Base-by-base conservation (phyloP, 2,113 vertebrate genomes). In the Ariopsis seemanni region DNA sequence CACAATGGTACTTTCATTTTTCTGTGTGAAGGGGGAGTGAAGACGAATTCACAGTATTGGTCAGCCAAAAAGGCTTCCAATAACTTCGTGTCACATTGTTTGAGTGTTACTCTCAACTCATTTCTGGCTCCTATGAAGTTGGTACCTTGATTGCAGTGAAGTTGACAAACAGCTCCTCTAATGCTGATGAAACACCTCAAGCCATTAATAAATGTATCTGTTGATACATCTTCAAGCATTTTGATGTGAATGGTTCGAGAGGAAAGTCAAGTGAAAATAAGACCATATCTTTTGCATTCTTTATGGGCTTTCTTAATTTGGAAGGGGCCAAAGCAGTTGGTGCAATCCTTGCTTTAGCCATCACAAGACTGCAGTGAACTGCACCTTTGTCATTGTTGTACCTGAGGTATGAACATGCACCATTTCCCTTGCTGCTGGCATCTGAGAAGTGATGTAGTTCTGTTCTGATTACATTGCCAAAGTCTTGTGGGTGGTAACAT, bases 191-290 rank as follows among this genome's bases (percentile, higher is more conserved):
- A 89, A 18, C 87, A 89, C 15, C 79, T 74, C 20, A 89, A 63
- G 11, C 82, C 53, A 55, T 90, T 90, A 15, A 90, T 87, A 15
- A 90, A 85, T 0, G 83, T 4, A 53, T 90, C 86, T 42, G 86
- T 89, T 0, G 88, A 85, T 20, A 89, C 18, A 88, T 89, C 90
- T 72, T 90, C 53, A 10, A 90, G 55, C 88, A 88, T 89, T 12
- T 90, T 69, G 20, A 90, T 75, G 18, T 88, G 87, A 2, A 85
- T 58, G n/a, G 87, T 87, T 67, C 75, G 5, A 63, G 85, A 90
- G 18, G 9, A 88, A 1, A 90, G 48, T 11, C 89, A 90, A 4
- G 87, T 88, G 18, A 90, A 81, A 0, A 90, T 74, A 5, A 90
- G 30, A 2, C 85, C 85, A 42, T 90, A 90, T 42, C 82, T 85